Evolutionary conservation across 2,888 invertebrate genomes (phyloP).

Genomic region (Seira musarum): DNA sequence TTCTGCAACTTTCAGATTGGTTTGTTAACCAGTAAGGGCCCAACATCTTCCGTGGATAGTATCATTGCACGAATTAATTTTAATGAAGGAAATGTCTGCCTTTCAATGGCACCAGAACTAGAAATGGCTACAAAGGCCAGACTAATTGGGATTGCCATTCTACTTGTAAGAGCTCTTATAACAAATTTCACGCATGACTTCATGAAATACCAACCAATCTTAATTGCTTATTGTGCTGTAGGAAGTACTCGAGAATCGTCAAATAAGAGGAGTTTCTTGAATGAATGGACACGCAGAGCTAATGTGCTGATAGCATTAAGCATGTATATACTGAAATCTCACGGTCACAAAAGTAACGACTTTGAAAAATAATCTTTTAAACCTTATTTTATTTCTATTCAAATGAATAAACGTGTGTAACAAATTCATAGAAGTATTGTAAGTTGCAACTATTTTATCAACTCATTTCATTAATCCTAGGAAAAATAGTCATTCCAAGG

Average conservation of each 20-base stretch:
- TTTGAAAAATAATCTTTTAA: no score
- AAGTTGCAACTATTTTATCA: neutral
- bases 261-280: no score
- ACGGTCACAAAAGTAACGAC: no score
- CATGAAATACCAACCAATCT: no score
- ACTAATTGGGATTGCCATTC: slow-evolving; percentile 29
- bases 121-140: slow-evolving; percentile 29
- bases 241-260: slow-evolving; percentile 29
- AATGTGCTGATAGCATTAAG: no score
- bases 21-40: neutral
- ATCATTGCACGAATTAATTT: slow-evolving; percentile 42
- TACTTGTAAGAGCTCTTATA: slow-evolving; percentile 24
- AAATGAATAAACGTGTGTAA: neutral
- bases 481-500: slow-evolving; percentile 48
- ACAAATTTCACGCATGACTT: no score
- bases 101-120: slow-evolving; percentile 54
- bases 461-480: neutral
- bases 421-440: neutral
- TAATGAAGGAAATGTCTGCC: slow-evolving; percentile 7
- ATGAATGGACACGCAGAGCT: no score
- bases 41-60: neutral
- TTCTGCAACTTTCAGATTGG: neutral
- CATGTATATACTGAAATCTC: no score
- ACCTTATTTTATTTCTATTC: no score
- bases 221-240: neutral